phyloP scores from a whole-genome alignment of 2,797 vertebrate genomes.

The Channallabes apus region DNA sequence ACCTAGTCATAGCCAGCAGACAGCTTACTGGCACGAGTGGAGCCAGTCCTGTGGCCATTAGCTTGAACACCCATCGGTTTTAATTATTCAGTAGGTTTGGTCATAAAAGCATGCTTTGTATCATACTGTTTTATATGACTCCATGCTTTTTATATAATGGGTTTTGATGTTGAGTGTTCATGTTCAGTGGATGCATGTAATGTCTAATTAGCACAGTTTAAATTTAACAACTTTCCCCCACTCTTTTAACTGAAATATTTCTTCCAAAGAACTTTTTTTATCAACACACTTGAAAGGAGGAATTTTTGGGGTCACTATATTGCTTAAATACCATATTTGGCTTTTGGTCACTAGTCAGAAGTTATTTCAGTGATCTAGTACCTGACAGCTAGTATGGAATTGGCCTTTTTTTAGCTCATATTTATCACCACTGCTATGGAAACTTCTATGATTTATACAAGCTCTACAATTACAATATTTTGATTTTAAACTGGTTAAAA shows the following conservation, averaged over 20 bases:
- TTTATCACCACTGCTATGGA: not conserved
- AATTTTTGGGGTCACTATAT: conserved; percentile 22
- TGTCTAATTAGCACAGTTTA: conserved; percentile 71
- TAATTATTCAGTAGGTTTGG: conserved; percentile 70
- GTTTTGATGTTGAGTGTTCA: conserved; percentile 64
- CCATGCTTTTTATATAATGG: conserved; percentile 74
- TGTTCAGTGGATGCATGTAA: conserved; percentile 69
- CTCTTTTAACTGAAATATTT: conserved; percentile 40
- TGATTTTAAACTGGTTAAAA: not conserved
- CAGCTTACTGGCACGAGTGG: conserved; percentile 54
- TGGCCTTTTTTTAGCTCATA: not conserved
- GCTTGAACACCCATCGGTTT: conserved; percentile 67
- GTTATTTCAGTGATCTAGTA: conserved; percentile 6
- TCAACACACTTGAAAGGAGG: conserved; percentile 45
- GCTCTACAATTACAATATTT: not conserved
- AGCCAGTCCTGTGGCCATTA: conserved; percentile 71
- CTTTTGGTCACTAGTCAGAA: not conserved
- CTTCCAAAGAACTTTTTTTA: conserved; percentile 37
- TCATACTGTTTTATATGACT: conserved; percentile 74
- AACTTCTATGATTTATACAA: not conserved
- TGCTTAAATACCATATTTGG: conserved; percentile 8
- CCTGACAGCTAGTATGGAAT: conserved; percentile 18
- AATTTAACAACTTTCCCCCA: conserved; percentile 59
- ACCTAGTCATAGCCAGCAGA: conserved; percentile 52
- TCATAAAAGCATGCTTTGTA: conserved; percentile 66